Evolutionary conservation across 2,797 vertebrate genomes (phyloP), one percentile per base, ranked within the genome.

Genomic region (Enoplosus armatus): DNA sequence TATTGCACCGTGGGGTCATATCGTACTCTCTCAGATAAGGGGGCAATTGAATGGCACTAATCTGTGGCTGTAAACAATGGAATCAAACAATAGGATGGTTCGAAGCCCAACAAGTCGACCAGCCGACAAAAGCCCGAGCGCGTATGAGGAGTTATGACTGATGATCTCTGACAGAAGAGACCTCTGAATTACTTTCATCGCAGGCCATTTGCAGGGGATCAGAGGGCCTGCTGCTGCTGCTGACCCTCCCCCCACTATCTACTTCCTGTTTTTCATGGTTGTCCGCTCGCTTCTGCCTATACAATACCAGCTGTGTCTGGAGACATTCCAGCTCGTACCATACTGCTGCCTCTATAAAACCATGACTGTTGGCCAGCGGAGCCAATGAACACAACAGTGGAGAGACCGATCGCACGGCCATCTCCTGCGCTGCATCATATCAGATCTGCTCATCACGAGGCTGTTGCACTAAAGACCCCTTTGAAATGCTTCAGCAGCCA

Each of bases 291-390:
- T 88, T 86, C 85, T 92, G 85, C 78, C 86, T 87, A 80, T 90
- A 93, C 90, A 92, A 92, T 92, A 91, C 82, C 78, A 88, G 89
- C 89, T 91, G 91, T 93, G 90, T 90, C 92, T 92, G 91, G 82
- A 91, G 84, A 91, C 90, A 88, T 93, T 90, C 85, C 88, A 87
- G 82, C 86, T 79, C 48, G 12, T 69, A 39, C 85, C 85, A 86
- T 76, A 77, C 61, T 26, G 83, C 56, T 39, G 22, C 77, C 61
- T 71, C 61, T 76, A 75, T 83, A 83, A 85, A 77, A 83, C 63
- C 50, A 67, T 63, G 60, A 75, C 66, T 59, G 68, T 76, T 60
- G 73, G 61, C 74, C 70, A 62, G 51, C 31, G 55, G 27, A 27
- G 65, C 53, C 72, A 45, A 14, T 47, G 58, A 70, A 61, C 69